A percentile compares a stretch with the other conserved stretches of the same genome.
Evolutionary conservation across 2,113 vertebrate genomes (phyloP).

Genomic region (Triplophysa siluroides): DNA sequence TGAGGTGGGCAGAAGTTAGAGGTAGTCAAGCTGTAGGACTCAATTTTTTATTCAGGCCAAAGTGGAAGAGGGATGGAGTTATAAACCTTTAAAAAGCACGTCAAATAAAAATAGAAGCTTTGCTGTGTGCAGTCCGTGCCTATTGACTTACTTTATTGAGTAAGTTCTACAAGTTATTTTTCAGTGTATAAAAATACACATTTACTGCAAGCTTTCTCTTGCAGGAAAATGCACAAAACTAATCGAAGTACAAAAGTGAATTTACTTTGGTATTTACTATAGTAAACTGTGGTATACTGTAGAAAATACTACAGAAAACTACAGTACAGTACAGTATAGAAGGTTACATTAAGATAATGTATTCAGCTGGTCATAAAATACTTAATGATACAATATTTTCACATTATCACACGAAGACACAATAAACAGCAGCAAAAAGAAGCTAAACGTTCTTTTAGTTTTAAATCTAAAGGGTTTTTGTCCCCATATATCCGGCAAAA

Average conservation of each 20-base stretch:
- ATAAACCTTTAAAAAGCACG: not conserved
- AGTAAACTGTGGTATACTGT: too few species aligned
- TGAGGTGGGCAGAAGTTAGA: constrained; percentile 15
- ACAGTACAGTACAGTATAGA: too few species aligned
- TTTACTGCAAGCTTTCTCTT: too few species aligned
- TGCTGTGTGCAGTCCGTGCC: not conserved
- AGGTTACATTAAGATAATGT: too few species aligned
- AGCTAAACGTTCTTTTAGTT: not conserved
- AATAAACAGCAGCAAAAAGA: not conserved
- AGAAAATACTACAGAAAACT: too few species aligned
- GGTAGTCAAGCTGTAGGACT: not conserved
- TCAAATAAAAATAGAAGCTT: not conserved
- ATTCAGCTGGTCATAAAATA: too few species aligned
- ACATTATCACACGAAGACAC: not conserved
- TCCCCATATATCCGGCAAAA: constrained; percentile 1
- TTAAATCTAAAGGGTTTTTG: constrained; percentile 5
- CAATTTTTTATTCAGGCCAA: constrained; percentile 12
- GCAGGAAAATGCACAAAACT: too few species aligned
- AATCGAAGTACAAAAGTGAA: too few species aligned
- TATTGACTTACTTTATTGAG: not conserved
- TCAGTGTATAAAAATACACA: too few species aligned
- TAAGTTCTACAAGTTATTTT: too few species aligned
- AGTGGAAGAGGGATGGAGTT: not conserved
- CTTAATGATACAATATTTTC: too few species aligned
- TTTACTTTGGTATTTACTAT: too few species aligned